Evolutionary conservation across 2,113 vertebrate genomes (phyloP), one percentile per base, ranked within the genome.

Genomic region (Lichenostomus cassidix): DNA sequence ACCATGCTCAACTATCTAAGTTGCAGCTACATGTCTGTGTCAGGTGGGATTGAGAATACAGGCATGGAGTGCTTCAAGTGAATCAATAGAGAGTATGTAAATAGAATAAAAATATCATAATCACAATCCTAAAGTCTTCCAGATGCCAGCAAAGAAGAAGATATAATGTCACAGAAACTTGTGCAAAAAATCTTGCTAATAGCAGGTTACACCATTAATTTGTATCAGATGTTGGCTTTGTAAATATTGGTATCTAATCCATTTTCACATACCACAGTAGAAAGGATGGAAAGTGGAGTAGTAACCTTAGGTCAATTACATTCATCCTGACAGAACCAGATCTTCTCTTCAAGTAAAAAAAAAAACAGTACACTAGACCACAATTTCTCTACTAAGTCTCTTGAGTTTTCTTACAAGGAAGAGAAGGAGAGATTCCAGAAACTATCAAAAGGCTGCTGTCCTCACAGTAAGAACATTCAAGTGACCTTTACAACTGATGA

Each of bases 151-250:
- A 81, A 88, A 89, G 64, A 77, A 86, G 62, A 15, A 86, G 83
- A 96, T 87, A 67, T 91, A 88, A 83, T 23, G 37, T n/a, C 91
- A 93, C 67, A 64, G 78, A 67, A 91, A 87, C 20, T 44, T 49
- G 37, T 15, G 24, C 63, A 68, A 87, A 95, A 91, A 52, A 53
- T 68, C 41, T 94, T 78, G 37, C 24, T 77, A 92, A 80, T 8
- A 77, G 63, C 35, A 94, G 24, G 41, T 91, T 75, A 68, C 35
- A 46, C 31, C 8, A 5, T 28, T 46, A 71, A 78, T 56, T 67
- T 19, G 4, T 69, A 62, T 42, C 21, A 83, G 65, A 70, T 73
- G 37, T 74, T 19, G 52, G 70, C 20, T 53, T 67, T 12, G 20
- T 63, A 56, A 92, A 79, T 70, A 44, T 9, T 33, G 13, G 2